Base-by-base conservation (phyloP, 2,888 invertebrate species). In the Notodonta dromedarius region DNA sequence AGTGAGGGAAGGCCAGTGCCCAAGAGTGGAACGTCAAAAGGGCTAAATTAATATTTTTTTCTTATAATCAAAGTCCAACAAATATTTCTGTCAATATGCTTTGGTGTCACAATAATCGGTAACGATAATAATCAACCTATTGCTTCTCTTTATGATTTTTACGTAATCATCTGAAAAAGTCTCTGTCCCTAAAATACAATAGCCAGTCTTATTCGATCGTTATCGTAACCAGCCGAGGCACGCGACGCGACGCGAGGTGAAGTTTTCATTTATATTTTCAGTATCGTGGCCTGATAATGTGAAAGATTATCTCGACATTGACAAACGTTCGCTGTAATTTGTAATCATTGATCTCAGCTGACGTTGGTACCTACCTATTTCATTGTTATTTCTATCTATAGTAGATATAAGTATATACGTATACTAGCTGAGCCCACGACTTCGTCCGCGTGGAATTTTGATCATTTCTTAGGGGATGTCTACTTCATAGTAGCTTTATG, bases 81-180 rank as follows among this genome's bases (percentile, higher is more conserved):
- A 35, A 35, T 5, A 35, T 3, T 7, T 35, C 35, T 35, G 35
- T 24, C 24, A 24, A 24, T 24, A 24, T 35, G 35, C 35, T 35
- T 35, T 35, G 6, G 5, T 35, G 7, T 35, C 7, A 35, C 5
- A 35, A 35, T 35, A 35, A 0, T 35, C 42, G 68, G 70, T 66
- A 55, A 66, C 56, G 64, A 65, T 58, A 65, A 7, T 76, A 69
- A 69, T 73, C 68, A 66, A 65, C 66, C 66, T 63, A 52, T 62
- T 61, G 60, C 62, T 9, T 50, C 16, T 14, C 2, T 50, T 14
- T 7, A 9, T 16, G 50, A 50, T 8, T 4, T 35, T 32, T 11
- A 12, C 32, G n/a, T 52, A 32, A 24, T 24, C 16, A 24, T 12
- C 52, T 52, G 32, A 32, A 6, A 32, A 52, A 7, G 32, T 13